Percentiles rank a stretch among this genome's conserved stretches.
Evolutionary conservation across 2,113 vertebrate species (phyloP).

Genomic region (Chrysochloris asiatica): DNA sequence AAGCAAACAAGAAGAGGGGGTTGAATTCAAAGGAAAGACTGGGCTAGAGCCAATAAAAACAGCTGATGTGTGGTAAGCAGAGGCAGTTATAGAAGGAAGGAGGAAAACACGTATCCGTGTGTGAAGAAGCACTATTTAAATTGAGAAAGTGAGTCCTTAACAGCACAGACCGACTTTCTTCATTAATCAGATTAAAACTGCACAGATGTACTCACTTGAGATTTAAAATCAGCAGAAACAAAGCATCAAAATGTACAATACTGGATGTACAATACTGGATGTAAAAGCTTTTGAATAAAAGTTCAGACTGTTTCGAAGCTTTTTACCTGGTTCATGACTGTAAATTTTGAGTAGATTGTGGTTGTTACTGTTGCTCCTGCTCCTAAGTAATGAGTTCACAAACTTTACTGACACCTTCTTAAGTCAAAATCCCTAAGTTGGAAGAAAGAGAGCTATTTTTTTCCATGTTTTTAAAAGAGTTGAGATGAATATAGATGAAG

Average conservation of each 20-base stretch:
- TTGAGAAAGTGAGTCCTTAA: neutral
- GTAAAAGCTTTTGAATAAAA: neutral
- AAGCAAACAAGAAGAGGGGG: slow-evolving; percentile 42
- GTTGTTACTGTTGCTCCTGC: neutral
- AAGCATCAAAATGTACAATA: neutral
- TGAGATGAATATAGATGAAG: neutral
- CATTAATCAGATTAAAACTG: slow-evolving; percentile 27
- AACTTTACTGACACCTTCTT: neutral
- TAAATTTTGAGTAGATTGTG: neutral
- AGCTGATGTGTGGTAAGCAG: slow-evolving; percentile 50
- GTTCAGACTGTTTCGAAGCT: neutral
- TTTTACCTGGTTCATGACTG: neutral
- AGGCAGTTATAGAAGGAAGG: neutral
- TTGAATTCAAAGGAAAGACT: slow-evolving; percentile 62
- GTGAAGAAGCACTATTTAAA: neutral
- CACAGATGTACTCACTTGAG: slow-evolving; percentile 35
- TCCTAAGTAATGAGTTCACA: neutral
- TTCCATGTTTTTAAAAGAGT: neutral
- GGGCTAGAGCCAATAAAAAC: slow-evolving; percentile 59
- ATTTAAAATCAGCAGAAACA: slow-evolving; percentile 46
- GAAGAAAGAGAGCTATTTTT: neutral
- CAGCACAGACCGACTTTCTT: neutral
- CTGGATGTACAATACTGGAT: neutral
- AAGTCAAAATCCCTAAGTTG: neutral
- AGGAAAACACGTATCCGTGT: neutral